Evolutionary conservation across 2,113 vertebrate species (phyloP).

Genomic region (Anser brachyrhynchus): DNA sequence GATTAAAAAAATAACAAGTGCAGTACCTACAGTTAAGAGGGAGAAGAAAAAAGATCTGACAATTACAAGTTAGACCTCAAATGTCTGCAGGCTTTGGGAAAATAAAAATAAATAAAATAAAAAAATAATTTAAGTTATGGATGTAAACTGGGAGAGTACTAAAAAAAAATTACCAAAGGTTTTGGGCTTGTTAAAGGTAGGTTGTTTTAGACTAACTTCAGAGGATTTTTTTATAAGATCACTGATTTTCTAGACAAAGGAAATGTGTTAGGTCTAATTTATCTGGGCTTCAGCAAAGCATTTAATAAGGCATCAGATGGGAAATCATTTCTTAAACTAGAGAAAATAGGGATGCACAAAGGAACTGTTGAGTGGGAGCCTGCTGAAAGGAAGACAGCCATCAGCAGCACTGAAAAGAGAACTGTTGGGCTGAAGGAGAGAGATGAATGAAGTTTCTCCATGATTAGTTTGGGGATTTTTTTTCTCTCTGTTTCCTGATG

Average conservation of each 20-base stretch:
- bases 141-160: conserved; percentile 7
- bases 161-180: background rate
- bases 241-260: conserved; percentile 51
- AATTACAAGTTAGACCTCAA: conserved; percentile 26
- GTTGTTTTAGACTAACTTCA: conserved; percentile 9
- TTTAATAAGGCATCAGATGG: conserved; percentile 34
- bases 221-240: background rate
- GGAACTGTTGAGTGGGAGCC: background rate
- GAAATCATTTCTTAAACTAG: conserved; percentile 26
- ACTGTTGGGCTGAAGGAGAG: background rate
- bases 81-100: background rate
- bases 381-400: background rate
- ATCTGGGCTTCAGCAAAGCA: conserved; percentile 35
- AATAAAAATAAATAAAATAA: conserved; percentile 38
- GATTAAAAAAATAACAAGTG: conserved; percentile 7
- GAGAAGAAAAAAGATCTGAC: background rate
- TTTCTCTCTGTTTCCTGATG: background rate
- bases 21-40: background rate
- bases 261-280: conserved; percentile 38
- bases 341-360: conserved; percentile 9
- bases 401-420: background rate
- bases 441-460: background rate
- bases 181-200: background rate
- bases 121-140: background rate
- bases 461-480: background rate